phyloP scores from a whole-genome alignment of 2,797 vertebrate genomes.

The Rhabdomys pumilio region DNA sequence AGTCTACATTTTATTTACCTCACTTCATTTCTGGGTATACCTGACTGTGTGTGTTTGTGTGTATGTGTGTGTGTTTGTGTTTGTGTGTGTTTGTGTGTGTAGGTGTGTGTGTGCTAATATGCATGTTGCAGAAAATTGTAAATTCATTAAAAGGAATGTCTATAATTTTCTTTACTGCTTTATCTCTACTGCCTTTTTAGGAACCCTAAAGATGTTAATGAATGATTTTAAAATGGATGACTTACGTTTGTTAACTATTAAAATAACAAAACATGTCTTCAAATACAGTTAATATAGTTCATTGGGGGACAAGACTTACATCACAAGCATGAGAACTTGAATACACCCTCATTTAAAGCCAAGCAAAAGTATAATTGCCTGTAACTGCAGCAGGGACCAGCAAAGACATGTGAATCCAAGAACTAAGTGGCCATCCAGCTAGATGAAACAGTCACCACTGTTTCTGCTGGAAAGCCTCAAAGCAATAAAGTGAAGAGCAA shows the following conservation, averaged over 20 bases:
- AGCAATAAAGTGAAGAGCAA: neutral
- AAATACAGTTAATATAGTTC: neutral
- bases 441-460: neutral
- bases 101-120: neutral
- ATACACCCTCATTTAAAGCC: neutral
- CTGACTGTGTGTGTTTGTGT: neutral
- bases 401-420: neutral
- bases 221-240: neutral
- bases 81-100: neutral
- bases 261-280: neutral
- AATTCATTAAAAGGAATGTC: neutral
- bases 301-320: neutral
- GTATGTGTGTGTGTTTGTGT: neutral
- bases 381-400: neutral
- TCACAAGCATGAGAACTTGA: neutral
- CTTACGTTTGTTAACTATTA: neutral
- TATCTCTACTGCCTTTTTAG: neutral
- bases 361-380: neutral
- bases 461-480: neutral
- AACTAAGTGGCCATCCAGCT: neutral
- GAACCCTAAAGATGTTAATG: neutral
- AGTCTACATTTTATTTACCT: neutral
- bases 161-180: neutral
- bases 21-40: neutral
- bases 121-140: neutral